phyloP scores from a whole-genome alignment of 2,888 invertebrate species.

The Drosophila rubida region DNA sequence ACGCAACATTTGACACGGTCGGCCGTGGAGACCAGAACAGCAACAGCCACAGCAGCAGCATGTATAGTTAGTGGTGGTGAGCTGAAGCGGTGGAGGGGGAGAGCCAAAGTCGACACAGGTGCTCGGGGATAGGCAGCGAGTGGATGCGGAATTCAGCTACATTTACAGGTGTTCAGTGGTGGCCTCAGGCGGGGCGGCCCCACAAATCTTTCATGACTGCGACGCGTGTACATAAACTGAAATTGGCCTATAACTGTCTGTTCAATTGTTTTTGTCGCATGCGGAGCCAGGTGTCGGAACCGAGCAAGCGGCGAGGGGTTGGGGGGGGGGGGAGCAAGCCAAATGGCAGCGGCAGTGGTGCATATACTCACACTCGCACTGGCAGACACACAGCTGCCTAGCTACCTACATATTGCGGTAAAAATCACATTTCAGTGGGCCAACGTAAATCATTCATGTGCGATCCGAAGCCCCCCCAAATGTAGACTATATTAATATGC shows the following conservation, averaged over 20 bases:
- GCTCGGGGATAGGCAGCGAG: constrained; percentile 15
- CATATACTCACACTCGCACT: constrained; percentile 70
- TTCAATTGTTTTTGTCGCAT: constrained; percentile 75
- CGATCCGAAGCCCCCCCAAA: constrained; percentile 50
- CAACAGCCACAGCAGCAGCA: constrained; percentile 18
- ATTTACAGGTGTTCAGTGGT: constrained; percentile 52
- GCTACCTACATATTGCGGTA: constrained; percentile 75
- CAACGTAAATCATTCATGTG: constrained; percentile 77
- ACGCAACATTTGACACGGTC: constrained; percentile 77
- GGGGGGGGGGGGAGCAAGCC: neutral
- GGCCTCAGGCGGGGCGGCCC: constrained; percentile 35
- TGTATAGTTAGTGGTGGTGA: constrained; percentile 20
- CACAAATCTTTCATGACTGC: constrained; percentile 77
- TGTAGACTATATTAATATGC: constrained; percentile 79
- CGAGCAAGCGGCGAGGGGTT: neutral
- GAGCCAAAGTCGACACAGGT: constrained; percentile 25
- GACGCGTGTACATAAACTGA: constrained; percentile 77
- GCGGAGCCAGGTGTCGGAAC: constrained; percentile 14
- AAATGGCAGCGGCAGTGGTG: constrained; percentile 14
- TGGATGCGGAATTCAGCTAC: constrained; percentile 8
- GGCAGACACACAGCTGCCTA: too few relatives aligned
- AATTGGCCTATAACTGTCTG: constrained; percentile 80
- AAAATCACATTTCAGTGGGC: constrained; percentile 76
- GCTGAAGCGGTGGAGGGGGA: neutral
- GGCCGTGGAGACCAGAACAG: constrained; percentile 35